Base-by-base conservation (phyloP, 2,797 vertebrate species). In the Sitta carolinensis region DNA sequence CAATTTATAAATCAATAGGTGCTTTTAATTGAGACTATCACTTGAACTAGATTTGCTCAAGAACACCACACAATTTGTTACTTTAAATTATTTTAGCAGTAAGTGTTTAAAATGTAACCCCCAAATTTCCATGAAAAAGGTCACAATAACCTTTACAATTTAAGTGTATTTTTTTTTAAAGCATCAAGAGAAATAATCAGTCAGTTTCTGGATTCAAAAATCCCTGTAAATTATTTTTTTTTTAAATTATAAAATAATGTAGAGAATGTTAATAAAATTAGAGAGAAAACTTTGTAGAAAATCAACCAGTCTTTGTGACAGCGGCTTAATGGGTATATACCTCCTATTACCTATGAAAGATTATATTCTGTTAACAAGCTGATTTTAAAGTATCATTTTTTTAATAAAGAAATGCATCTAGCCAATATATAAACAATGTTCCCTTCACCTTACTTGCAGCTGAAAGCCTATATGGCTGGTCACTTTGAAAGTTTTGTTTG, bases 401-500 rank as follows among this genome's bases (percentile, higher is more conserved):
- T 59, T 67, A 91, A 89, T 67, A 89, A 68, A 40, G 30, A 51
- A 74, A 40, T 10, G 63, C 9, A 82, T 50, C 38, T 61, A 87
- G 32, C 52, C 55, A 18, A 66, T 87, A 4, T 32, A 86, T 73
- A 89, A 96, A 95, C 38, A 89, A 69, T 90, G 17, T 20, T 96
- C 30, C 80, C 59, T 97, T 92, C 45, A 84, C 40, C 50, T 52
- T 67, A 64, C 30, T 92, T 63, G 75, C 42, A 88, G 70, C 52
- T 68, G 87, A 59, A 84, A 57, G 69, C 38, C 77, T 93, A 95
- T 94, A 79, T 84, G 59, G 13, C 77, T 78, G 63, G 72, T 94
- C 75, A 95, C 9, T 95, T 95, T 87, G 93, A 81, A 96, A 87
- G n/a, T 23, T 84, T 57, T 89, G 19, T 88, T 93, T 91, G 91